These are phyloP conservation scores for Hapalemur alaotrensis DNA, from an alignment of 2,797 vertebrate genomes.

Conservation along the genomic window DNA sequence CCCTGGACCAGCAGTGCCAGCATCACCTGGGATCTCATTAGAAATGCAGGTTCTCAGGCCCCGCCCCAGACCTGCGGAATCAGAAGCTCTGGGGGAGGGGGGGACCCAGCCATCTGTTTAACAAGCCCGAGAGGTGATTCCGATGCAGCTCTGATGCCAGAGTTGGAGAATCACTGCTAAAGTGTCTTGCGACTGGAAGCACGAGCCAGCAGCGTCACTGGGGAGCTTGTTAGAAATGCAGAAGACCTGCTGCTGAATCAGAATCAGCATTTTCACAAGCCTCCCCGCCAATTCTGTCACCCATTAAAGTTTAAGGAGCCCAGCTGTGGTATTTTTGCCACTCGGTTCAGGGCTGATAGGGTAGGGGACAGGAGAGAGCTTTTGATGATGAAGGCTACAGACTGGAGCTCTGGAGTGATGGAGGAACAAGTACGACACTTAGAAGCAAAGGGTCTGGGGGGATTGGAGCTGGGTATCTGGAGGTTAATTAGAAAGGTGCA, in stretches of 20 bases:
- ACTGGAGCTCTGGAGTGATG: not conserved
- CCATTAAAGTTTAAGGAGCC: not conserved
- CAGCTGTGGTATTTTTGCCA: rapidly evolving
- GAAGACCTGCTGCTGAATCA: not conserved
- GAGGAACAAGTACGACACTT: not conserved
- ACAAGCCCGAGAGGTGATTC: not conserved
- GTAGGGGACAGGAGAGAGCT: not conserved
- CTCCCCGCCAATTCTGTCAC: rapidly evolving
- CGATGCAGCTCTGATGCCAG: not conserved
- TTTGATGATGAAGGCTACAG: not conserved
- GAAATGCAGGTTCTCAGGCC: not conserved
- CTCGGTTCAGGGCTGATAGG: not conserved
- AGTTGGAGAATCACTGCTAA: not conserved
- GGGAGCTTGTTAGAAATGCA: not conserved
- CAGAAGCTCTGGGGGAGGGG: not conserved
- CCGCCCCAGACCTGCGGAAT: not conserved
- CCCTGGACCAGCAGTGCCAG: too few species aligned
- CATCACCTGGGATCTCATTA: rapidly evolving
- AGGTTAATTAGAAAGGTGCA: conserved; percentile 28
- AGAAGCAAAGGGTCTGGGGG: not conserved
- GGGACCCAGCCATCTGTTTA: not conserved
- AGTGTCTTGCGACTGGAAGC: not conserved
- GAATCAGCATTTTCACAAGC: not conserved
- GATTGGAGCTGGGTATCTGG: not conserved
- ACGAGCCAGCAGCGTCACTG: rapidly evolving